phyloP scores from a whole-genome alignment of 2,888 invertebrate species.

The Aphodius sticticus region DNA sequence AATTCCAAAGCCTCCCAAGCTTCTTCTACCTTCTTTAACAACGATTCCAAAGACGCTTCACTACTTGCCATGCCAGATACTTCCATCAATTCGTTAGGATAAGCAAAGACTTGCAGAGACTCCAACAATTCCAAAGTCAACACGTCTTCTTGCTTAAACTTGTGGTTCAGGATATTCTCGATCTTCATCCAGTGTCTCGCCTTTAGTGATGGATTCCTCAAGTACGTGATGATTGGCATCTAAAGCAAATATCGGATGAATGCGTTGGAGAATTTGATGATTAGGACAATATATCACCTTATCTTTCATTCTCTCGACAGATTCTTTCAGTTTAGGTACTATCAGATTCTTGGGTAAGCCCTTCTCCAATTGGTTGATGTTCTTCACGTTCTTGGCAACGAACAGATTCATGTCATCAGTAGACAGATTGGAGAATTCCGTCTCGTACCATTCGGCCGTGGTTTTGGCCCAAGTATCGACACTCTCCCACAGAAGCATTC shows the following conservation, averaged over 20 bases:
- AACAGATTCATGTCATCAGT: slow-evolving; percentile 76
- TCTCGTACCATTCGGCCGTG: slow-evolving; percentile 71
- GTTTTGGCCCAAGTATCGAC: slow-evolving; percentile 77
- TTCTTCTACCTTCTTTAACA: slow-evolving; percentile 85
- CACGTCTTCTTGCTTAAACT: slow-evolving; percentile 73
- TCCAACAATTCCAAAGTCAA: slow-evolving; percentile 75
- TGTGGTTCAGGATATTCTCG: slow-evolving; percentile 75
- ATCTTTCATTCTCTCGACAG: slow-evolving; percentile 80
- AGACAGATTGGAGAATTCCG: slow-evolving; percentile 70
- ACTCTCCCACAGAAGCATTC: slow-evolving; percentile 82
- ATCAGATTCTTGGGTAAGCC: slow-evolving; percentile 83
- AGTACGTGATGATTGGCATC: slow-evolving; percentile 79
- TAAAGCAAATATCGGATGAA: slow-evolving; percentile 50
- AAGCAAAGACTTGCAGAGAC: slow-evolving; percentile 76
- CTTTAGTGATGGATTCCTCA: slow-evolving; percentile 82
- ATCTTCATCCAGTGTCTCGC: slow-evolving; percentile 86
- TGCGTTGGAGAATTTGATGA: neutral
- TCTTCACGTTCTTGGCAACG: slow-evolving; percentile 74
- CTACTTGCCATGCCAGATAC: slow-evolving; percentile 89
- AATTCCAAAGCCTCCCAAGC: slow-evolving; percentile 85
- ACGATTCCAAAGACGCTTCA: slow-evolving; percentile 81
- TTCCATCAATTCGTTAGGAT: slow-evolving; percentile 79
- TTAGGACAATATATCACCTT: slow-evolving; percentile 66
- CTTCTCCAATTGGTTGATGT: slow-evolving; percentile 81
- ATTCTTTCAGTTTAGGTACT: slow-evolving; percentile 77